Percentiles rank a stretch among this genome's conserved stretches.
Evolutionary conservation across 1,140 invertebrate genomes (phyloP).

Genomic region (Bombus superbus): DNA sequence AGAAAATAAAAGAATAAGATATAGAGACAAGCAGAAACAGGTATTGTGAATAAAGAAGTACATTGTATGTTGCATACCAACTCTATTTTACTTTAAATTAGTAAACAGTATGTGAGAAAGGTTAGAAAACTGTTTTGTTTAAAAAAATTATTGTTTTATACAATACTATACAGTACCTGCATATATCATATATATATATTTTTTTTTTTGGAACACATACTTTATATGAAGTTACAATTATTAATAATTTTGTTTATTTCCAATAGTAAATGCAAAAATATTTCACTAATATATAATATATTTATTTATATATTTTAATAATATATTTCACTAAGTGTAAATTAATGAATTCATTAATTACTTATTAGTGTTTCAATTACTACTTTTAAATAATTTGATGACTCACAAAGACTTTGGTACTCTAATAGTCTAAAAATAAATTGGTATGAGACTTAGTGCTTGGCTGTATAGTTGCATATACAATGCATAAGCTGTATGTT

Average conservation of each 20-base stretch:
- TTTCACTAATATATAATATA: neutral
- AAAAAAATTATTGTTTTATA: neutral
- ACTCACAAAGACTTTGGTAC: constrained; percentile 9
- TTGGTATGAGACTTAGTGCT: neutral
- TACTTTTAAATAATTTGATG: neutral
- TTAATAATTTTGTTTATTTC: constrained; percentile 14
- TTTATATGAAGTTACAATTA: neutral
- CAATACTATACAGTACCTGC: neutral
- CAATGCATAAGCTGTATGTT: neutral
- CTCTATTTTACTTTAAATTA: neutral
- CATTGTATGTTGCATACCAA: neutral
- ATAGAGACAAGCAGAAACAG: neutral
- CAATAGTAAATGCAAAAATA: neutral
- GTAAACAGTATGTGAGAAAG: neutral
- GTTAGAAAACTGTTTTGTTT: constrained; percentile 3
- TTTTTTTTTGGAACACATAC: neutral
- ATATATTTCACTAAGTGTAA: neutral
- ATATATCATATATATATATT: neutral
- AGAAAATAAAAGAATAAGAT: neutral
- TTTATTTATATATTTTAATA: neutral
- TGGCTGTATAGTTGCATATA: neutral
- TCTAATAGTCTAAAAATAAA: constrained; percentile 42
- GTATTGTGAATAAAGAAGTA: neutral
- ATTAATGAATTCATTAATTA: neutral
- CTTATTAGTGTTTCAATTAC: neutral